phyloP scores from a whole-genome alignment of 2,113 vertebrate genomes.

The Myanophis thanlyinensis region DNA sequence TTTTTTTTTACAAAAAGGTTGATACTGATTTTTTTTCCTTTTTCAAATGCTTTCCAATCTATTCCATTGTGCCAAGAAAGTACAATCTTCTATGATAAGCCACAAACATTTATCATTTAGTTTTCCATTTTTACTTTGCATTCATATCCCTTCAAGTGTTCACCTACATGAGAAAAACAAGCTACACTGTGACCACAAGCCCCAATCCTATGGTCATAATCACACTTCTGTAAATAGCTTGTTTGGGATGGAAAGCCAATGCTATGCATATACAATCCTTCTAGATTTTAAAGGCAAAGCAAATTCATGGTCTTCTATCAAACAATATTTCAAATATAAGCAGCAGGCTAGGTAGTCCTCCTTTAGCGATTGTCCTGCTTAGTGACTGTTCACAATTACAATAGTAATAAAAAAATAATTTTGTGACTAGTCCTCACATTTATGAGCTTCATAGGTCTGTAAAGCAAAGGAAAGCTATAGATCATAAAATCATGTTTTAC shows the following conservation, averaged over 20 bases:
- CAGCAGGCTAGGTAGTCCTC: background rate
- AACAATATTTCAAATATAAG: background rate
- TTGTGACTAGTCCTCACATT: background rate
- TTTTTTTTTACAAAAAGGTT: too few species aligned
- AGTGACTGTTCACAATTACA: background rate
- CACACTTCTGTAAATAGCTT: background rate
- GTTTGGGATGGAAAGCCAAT: background rate
- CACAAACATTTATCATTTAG: background rate
- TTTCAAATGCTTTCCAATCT: background rate
- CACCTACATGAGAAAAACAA: too few species aligned
- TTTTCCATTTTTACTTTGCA: background rate
- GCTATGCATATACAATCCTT: background rate
- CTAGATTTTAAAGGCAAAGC: background rate
- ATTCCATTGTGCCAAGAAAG: background rate
- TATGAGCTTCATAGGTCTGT: background rate
- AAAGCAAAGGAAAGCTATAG: background rate
- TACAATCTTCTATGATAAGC: background rate
- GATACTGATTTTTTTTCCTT: background rate
- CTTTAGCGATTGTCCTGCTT: background rate
- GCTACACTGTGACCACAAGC: background rate
- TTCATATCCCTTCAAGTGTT: background rate
- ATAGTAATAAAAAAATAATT: background rate
- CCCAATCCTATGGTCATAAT: background rate
- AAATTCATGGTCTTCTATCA: background rate
- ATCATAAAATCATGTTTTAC: background rate